Evolutionary conservation across 2,797 vertebrate species (phyloP).

Genomic region (Aplochiton taeniatus): DNA sequence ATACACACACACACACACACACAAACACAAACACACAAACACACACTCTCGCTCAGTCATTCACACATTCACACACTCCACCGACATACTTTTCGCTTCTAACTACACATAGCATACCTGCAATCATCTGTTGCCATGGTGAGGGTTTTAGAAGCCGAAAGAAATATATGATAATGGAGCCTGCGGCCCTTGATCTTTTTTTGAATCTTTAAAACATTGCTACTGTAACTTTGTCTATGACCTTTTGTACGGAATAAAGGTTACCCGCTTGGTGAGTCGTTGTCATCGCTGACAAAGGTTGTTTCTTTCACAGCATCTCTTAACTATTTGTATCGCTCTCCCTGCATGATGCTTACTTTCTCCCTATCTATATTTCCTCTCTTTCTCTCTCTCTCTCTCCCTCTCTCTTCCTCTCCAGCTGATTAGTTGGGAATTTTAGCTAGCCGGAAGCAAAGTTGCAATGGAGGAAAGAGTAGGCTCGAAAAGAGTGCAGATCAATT

Average conservation of each 20-base stretch:
- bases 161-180: slow-evolving; percentile 14
- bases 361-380: background rate
- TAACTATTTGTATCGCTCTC: slow-evolving; percentile 18
- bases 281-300: slow-evolving; percentile 19
- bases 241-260: slow-evolving; percentile 22
- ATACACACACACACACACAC: background rate
- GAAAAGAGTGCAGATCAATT: no score
- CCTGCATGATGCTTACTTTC: slow-evolving; percentile 8
- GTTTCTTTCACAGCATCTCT: background rate
- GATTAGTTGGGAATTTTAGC: no score
- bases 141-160: slow-evolving; percentile 11
- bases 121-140: slow-evolving; percentile 1
- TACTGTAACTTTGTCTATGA: slow-evolving; percentile 17
- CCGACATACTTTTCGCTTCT: background rate
- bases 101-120: background rate
- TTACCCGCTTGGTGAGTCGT: slow-evolving; percentile 10
- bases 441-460: no score
- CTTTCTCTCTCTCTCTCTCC: slow-evolving; percentile 3
- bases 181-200: background rate
- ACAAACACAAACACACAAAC: slow-evolving; percentile 4
- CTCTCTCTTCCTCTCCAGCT: background rate
- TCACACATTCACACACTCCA: slow-evolving; percentile 1
- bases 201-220: background rate
- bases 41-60: slow-evolving; percentile 10
- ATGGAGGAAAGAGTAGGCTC: no score